These are phyloP conservation scores for Calliopsis andreniformis DNA, from an alignment of 1,140 invertebrate species.

Conservation along the genomic window DNA sequence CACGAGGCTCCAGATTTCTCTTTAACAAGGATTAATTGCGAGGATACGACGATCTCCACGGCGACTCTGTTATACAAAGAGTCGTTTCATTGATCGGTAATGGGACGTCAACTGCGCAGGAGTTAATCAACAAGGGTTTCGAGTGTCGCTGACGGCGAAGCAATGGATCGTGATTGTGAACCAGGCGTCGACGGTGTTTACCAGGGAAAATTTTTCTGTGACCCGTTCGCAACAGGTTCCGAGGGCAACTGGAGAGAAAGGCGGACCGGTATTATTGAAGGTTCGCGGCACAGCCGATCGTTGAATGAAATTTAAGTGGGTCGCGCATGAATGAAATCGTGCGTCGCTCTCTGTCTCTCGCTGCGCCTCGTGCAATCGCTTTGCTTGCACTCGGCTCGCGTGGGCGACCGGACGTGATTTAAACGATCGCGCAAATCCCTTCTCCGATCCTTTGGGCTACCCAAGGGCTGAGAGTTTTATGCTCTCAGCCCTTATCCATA, in stretches of 20 bases:
- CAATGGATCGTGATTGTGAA: not conserved
- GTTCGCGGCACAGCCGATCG: constrained; percentile 50
- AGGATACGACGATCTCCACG: constrained; percentile 5
- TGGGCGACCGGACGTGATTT: constrained; percentile 15
- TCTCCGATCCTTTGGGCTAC: constrained; percentile 9
- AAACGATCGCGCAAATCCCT: constrained; percentile 48
- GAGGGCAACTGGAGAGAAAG: constrained; percentile 60
- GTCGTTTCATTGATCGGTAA: no score
- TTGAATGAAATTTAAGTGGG: constrained; percentile 74
- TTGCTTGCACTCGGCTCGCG: constrained; percentile 23
- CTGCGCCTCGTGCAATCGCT: constrained; percentile 35
- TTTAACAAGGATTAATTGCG: not conserved
- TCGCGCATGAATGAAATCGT: constrained; percentile 74
- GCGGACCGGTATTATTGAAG: constrained; percentile 58
- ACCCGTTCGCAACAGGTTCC: constrained; percentile 37
- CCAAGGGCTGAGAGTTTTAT: not conserved
- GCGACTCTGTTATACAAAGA: constrained; percentile 35
- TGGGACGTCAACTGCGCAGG: not conserved
- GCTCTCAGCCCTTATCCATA: not conserved
- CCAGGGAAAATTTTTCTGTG: not conserved
- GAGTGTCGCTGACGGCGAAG: not conserved
- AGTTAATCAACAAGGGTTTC: not conserved
- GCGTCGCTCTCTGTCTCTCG: constrained; percentile 20
- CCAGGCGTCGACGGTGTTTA: not conserved
- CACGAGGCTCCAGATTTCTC: constrained; percentile 25